phyloP scores from a whole-genome alignment of 2,888 invertebrate genomes.

The Chloroclystis v-ata region DNA sequence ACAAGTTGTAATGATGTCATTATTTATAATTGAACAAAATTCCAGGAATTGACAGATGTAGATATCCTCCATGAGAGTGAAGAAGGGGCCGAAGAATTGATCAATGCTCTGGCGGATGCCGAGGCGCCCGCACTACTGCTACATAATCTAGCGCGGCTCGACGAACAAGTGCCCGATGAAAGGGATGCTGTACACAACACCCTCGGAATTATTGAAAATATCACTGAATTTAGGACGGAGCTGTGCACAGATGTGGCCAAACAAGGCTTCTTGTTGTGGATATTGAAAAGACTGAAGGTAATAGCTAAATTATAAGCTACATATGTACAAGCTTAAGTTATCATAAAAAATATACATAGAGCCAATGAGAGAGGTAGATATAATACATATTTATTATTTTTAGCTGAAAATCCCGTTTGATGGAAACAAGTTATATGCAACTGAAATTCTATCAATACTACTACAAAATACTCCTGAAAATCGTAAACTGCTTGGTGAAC shows the following conservation, averaged over 20 bases:
- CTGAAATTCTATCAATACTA: slow-evolving; percentile 96
- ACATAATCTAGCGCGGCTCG: slow-evolving; percentile 94
- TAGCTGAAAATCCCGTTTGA: slow-evolving; percentile 92
- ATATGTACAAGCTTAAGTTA: too few relatives aligned
- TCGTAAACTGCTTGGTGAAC: slow-evolving; percentile 88
- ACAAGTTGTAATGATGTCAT: too few relatives aligned
- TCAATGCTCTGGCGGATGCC: slow-evolving; percentile 91
- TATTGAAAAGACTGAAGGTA: slow-evolving; percentile 91
- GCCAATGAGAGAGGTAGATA: too few relatives aligned
- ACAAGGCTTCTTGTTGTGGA: slow-evolving; percentile 94
- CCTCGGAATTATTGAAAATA: slow-evolving; percentile 95
- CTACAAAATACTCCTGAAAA: slow-evolving; percentile 93
- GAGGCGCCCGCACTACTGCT: slow-evolving; percentile 94
- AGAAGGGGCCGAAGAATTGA: slow-evolving; percentile 91
- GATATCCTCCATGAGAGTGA: slow-evolving; percentile 96
- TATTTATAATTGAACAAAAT: neutral
- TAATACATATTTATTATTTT: too few relatives aligned
- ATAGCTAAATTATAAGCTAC: neutral
- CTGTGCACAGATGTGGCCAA: slow-evolving; percentile 90
- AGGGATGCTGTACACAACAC: slow-evolving; percentile 97
- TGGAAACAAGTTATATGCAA: slow-evolving; percentile 95
- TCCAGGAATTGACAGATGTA: slow-evolving; percentile 94
- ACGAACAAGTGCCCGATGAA: slow-evolving; percentile 95
- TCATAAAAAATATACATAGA: too few relatives aligned
- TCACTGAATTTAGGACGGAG: slow-evolving; percentile 93